Conservation (phyloP, 2,888 invertebrate species). For the Rutpela maculata region DNA sequence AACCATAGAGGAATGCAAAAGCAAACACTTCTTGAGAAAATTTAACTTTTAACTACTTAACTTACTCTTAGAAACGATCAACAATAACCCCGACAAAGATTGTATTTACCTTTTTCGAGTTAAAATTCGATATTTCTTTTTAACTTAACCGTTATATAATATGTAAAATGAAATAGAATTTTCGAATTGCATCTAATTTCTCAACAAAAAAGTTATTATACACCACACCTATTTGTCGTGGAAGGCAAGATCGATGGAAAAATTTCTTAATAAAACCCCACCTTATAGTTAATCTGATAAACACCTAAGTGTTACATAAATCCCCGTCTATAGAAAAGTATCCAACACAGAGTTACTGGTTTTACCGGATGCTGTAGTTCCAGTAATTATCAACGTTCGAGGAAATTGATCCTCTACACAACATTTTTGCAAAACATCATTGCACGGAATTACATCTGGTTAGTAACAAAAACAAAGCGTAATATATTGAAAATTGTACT, state of each 20-base stretch:
- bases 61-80: no score
- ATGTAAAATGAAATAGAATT: no score
- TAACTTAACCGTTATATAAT: no score
- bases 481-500: not conserved
- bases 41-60: no score
- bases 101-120: no score
- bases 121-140: no score
- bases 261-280: no score
- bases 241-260: not conserved
- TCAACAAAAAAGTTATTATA: no score
- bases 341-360: not conserved
- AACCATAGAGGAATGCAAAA: not conserved
- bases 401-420: not conserved
- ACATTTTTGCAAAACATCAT: not conserved
- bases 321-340: not conserved
- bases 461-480: not conserved
- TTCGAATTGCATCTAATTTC: no score
- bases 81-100: no score
- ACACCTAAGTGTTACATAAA: not conserved
- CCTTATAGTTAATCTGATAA: no score
- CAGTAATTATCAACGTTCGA: not conserved
- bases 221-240: not conserved
- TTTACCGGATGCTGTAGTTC: not conserved
- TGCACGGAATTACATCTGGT: not conserved
- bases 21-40: not conserved